Evolutionary conservation across 2,113 vertebrate species (phyloP), one percentile per base, ranked within the genome.

Genomic region (Hucho hucho): DNA sequence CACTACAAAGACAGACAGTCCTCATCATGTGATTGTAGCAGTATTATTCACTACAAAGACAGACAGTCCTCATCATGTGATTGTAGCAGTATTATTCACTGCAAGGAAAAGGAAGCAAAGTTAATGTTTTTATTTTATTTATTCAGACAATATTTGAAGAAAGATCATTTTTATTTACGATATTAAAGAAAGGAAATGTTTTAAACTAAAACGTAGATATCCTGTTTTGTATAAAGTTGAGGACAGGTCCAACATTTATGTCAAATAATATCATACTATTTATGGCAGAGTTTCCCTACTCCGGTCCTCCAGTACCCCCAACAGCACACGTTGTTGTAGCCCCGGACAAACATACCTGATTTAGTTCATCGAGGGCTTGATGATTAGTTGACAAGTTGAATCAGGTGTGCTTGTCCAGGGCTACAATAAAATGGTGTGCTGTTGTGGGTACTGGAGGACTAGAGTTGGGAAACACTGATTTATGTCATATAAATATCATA

Each of bases 401-500:
- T 43, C 37, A 43, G 37, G 37, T 43, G 7, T 43, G 37, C 37
- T 43, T 43, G 2, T 43, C 37, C 37, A 43, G 37, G 9, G 37
- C 7, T 11, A 43, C 37, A 43, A 43, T 43, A 43, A 2, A 43
- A 11, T 9, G 9, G 37, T 0, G 37, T 43, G 1, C 37, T 43
- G 37, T 11, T 43, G 37, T 9, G 37, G 37, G 37, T 43, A 43
- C 37, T 43, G 7, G 37, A 43, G 37, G 37, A 43, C 37, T 43
- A 9, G 37, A 43, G 37, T 3, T 12, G 37, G 37, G 37, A 43
- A 43, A 43, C 37, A 43, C 53, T 76, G 74, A 75, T 4, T 16
- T 72, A 82, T 84, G 86, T 77, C 82, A 83, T 79, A 81, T 86
- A 75, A 84, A 72, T 66, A 64, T 79, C 68, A 80, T 64, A 76